Evolutionary conservation across 2,888 invertebrate genomes (phyloP), one percentile per base, ranked within the genome.

Genomic region (Ophion costatus): DNA sequence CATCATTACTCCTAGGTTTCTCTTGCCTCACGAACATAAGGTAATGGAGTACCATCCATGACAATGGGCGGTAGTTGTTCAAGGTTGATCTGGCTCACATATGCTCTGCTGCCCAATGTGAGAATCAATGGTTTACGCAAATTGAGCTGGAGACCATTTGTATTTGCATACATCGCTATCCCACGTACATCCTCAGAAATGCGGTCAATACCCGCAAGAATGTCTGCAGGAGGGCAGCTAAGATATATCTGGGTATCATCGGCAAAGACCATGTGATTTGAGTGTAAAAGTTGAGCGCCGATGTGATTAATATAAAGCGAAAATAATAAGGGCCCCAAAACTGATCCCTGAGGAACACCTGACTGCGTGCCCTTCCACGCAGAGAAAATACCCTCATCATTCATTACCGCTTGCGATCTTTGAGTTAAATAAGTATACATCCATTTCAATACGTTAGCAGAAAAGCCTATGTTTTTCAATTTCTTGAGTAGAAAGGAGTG

Each of bases 171-270:
- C 2, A n/a, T 2, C 0, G 74, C 45, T 5, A 80, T 61, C 17
- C n/a, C 29, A 1, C 17, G 17, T 0, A 70, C 82, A 17, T 63
- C 70, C 3, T 14, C 1, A 29, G 7, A 20, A 0, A 75, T 29
- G 14, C 5, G 22, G 9, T 11, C 10, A 0, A 81, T n/a, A 6
- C 59, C 69, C 6, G 24, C 9, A 2, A 0, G 0, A 10, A 38
- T 14, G 20, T 61, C 69, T 2, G 61, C 9, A 0, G 22, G 33
- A 38, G 22, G 33, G 9, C 76, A 64, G 0, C 4, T 17, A 1
- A 66, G 20, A 17, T 71, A 45, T 0, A 77, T 77, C 22, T 82
- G 45, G 0, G 71, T 59, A 14, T 82, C 76, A 45, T 82, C 76
- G 0, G 70, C 76, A 17, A 57, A 76, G 0, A 33, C 22, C 11